Percentiles rank a stretch among this genome's conserved stretches.
Evolutionary conservation across 1,140 invertebrate species (phyloP).

Genomic region (Ericerus pela): DNA sequence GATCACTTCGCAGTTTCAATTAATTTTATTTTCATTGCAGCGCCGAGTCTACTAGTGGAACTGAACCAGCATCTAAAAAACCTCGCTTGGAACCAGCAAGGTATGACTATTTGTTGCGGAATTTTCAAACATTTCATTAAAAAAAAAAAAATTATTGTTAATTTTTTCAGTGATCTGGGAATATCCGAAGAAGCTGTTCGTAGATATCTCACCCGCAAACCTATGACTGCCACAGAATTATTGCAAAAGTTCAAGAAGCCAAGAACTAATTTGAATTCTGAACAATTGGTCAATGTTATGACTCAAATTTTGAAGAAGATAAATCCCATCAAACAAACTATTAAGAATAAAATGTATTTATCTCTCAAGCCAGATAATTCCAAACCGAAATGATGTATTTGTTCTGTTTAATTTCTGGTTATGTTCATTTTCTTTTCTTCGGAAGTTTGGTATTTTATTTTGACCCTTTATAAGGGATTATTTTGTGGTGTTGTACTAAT

Average conservation of each 20-base stretch:
- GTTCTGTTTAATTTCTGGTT: too few relatives aligned
- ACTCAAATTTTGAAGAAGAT: conserved; percentile 88
- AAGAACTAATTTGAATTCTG: conserved; percentile 74
- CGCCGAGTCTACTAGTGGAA: background rate
- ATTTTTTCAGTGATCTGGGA: conserved; percentile 44
- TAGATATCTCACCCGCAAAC: conserved; percentile 82
- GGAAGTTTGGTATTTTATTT: too few relatives aligned
- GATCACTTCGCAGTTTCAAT: too few relatives aligned
- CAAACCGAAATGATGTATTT: too few relatives aligned
- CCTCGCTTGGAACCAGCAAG: conserved; percentile 18
- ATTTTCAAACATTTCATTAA: too few relatives aligned
- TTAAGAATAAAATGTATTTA: conserved; percentile 90
- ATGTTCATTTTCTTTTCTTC: too few relatives aligned
- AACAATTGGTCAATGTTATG: conserved; percentile 81
- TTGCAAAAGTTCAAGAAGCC: conserved; percentile 91
- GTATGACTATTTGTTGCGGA: too few relatives aligned
- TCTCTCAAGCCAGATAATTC: conserved; percentile 46
- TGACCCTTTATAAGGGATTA: too few relatives aligned
- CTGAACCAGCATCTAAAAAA: conserved; percentile 21
- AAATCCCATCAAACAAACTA: conserved; percentile 80
- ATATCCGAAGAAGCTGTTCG: conserved; percentile 88
- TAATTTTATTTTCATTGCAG: background rate
- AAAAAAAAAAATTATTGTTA: too few relatives aligned
- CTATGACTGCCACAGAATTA: conserved; percentile 89
- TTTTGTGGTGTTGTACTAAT: too few relatives aligned